Percentiles rank a stretch among this genome's conserved stretches.
Evolutionary conservation across 2,888 invertebrate genomes (phyloP).

Genomic region (Nasonia oneida): DNA sequence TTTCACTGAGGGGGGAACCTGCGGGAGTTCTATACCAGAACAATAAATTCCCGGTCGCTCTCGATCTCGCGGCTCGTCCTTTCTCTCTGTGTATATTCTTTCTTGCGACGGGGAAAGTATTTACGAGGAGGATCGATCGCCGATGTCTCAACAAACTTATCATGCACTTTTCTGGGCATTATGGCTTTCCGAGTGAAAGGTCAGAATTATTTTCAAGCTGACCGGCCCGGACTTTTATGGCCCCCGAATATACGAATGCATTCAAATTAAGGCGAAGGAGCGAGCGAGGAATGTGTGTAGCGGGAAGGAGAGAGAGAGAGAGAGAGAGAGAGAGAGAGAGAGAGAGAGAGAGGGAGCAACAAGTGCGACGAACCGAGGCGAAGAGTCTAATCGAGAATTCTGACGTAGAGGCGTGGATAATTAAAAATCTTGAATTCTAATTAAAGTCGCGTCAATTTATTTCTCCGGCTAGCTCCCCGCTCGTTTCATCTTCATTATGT

Average conservation of each 20-base stretch:
- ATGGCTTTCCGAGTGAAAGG: not conserved
- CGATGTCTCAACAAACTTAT: not conserved
- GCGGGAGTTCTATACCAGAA: not conserved
- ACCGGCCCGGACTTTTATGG: not conserved
- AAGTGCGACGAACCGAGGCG: not conserved
- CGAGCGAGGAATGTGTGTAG: not conserved
- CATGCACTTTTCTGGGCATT: not conserved
- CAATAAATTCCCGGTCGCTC: constrained; percentile 12
- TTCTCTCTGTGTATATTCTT: constrained; percentile 11
- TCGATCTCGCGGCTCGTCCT: constrained; percentile 25
- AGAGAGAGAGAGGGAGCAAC: not conserved
- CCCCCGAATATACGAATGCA: not conserved
- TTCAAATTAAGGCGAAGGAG: not conserved
- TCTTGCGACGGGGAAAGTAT: constrained; percentile 3
- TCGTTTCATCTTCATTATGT: not conserved
- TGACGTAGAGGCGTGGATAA: not conserved
- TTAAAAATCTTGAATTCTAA: not conserved
- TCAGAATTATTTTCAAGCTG: not conserved
- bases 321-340: not conserved
- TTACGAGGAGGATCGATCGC: not conserved
- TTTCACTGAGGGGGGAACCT: constrained; percentile 16
- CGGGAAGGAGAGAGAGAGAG: not conserved
- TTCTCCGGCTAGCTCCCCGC: not conserved
- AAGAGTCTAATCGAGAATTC: not conserved
- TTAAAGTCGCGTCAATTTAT: not conserved